These are phyloP conservation scores for Rotaria sp. DNA, from an alignment of 2,888 invertebrate genomes.

Conservation along the genomic window DNA sequence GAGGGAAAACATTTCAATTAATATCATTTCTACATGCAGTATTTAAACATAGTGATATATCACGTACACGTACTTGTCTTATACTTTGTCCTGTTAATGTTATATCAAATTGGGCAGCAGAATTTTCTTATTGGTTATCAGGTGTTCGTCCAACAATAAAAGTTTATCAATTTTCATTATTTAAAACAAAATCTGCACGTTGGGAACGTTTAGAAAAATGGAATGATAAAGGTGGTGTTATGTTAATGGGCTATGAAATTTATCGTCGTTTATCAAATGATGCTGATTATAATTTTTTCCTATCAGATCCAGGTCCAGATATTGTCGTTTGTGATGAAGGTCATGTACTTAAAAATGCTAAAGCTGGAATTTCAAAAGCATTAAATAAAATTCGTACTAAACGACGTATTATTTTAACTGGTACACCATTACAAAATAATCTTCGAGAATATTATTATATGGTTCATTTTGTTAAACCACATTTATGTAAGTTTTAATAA, in stretches of 20 bases:
- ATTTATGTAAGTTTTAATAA: neutral
- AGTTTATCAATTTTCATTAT: constrained; percentile 30
- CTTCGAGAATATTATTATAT: constrained; percentile 71
- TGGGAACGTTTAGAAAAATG: constrained; percentile 32
- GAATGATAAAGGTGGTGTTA: constrained; percentile 37
- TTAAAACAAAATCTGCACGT: constrained; percentile 18
- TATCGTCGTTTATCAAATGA: constrained; percentile 25
- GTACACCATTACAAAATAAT: constrained; percentile 95
- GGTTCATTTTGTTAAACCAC: constrained; percentile 93
- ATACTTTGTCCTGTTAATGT: constrained; percentile 89
- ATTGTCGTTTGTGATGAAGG: constrained; percentile 72
- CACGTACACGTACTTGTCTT: constrained; percentile 69
- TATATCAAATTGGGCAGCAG: constrained; percentile 88
- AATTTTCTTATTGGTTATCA: constrained; percentile 72
- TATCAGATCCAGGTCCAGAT: constrained; percentile 26
- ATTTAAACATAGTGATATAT: constrained; percentile 62
- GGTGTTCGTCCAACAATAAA: constrained; percentile 24
- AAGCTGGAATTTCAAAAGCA: constrained; percentile 72
- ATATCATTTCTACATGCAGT: constrained; percentile 76
- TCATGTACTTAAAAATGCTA: constrained; percentile 87
- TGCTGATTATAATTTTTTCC: constrained; percentile 1
- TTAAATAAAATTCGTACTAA: constrained; percentile 73
- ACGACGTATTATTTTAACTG: constrained; percentile 88
- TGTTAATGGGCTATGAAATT: constrained; percentile 34
- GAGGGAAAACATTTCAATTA: constrained; percentile 60